Base-by-base conservation (phyloP, 2,888 invertebrate species). In the Marasmarcha lunaedactyla region DNA sequence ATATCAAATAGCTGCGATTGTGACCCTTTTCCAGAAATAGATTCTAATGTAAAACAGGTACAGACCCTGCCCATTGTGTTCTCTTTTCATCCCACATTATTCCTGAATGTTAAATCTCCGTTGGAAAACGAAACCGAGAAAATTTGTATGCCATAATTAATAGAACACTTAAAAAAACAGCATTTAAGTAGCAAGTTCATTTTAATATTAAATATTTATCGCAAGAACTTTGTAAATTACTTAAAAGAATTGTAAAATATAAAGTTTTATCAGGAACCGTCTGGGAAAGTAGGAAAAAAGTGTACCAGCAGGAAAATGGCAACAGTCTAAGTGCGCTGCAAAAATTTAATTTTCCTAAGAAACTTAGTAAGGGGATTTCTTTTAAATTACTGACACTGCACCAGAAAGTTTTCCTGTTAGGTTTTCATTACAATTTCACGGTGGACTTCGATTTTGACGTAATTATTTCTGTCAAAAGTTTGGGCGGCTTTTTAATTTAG, bases 371-470 rank as follows among this genome's bases (percentile, higher is more conserved):
- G 59, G 58, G 45, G n/a, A 57, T 57, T 61, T 64, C 61, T 63
- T 65, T 30, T 7, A 69, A 71, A 67, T 71, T 64, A 70, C 70
- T 63, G 61, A 65, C 65, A 55, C 60, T 55, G 60, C 59, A 55
- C 55, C 42, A 46, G 54, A 43, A 72, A 71, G 53, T 73, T 72
- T 72, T 66, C 68, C 60, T 69, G 64, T 66, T 69, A 68, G 55
- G 58, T 52, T 48, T 46, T 46, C 45, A 43, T 43, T 43, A 45
- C 39, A 35, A 51, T 40, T 41, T 47, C 47, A 44, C 40, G 47
- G 35, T 45, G 41, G 39, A 42, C n/a, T 9, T 30, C 30, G 4
- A 7, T 30, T 30, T 30, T n/a, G 30, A 7, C 30, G 30, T n/a
- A 30, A 2, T n/a, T n/a, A 30, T n/a, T 9, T 30, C 6, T 25